Evolutionary conservation across 2,797 vertebrate genomes (phyloP).

Genomic region (Hippoglossus hippoglossus): DNA sequence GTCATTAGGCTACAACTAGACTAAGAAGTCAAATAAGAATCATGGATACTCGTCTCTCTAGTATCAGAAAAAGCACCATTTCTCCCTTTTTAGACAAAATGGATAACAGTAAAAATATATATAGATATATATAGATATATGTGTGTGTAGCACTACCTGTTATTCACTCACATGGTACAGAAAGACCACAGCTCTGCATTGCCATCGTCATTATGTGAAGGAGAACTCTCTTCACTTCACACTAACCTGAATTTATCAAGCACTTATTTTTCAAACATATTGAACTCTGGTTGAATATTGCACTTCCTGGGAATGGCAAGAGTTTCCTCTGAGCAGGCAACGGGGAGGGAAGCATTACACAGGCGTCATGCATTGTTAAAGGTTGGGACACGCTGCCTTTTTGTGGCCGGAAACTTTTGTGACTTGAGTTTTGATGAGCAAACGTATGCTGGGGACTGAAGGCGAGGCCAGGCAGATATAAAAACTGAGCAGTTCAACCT

Average conservation of each 20-base stretch:
- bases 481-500: conserved; percentile 24
- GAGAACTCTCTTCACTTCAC: conserved; percentile 31
- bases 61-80: conserved; percentile 79
- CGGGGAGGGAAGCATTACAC: conserved; percentile 26
- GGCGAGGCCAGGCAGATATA: conserved; percentile 21
- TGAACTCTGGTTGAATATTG: conserved; percentile 22
- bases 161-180: conserved; percentile 52
- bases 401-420: conserved; percentile 19
- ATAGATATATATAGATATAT: conserved; percentile 11
- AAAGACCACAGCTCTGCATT: conserved; percentile 46
- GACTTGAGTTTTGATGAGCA: conserved; percentile 3
- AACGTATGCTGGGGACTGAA: conserved; percentile 14
- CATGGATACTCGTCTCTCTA: conserved; percentile 72
- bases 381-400: conserved; percentile 11
- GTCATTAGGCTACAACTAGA: conserved; percentile 78
- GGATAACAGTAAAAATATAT: conserved; percentile 66
- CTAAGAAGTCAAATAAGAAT: conserved; percentile 72
- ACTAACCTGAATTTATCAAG: conserved; percentile 40
- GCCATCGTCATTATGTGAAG: conserved; percentile 38
- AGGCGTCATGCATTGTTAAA: conserved; percentile 32
- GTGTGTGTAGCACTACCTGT: conserved; percentile 57
- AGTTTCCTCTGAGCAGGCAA: conserved; percentile 33
- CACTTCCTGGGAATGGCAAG: conserved; percentile 17
- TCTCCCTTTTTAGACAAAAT: conserved; percentile 83
- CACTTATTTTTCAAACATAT: not conserved